A percentile compares a stretch with the other conserved stretches of the same genome.
phyloP scores from a whole-genome alignment of 2,797 vertebrate species.

The Eulemur rubriventer region DNA sequence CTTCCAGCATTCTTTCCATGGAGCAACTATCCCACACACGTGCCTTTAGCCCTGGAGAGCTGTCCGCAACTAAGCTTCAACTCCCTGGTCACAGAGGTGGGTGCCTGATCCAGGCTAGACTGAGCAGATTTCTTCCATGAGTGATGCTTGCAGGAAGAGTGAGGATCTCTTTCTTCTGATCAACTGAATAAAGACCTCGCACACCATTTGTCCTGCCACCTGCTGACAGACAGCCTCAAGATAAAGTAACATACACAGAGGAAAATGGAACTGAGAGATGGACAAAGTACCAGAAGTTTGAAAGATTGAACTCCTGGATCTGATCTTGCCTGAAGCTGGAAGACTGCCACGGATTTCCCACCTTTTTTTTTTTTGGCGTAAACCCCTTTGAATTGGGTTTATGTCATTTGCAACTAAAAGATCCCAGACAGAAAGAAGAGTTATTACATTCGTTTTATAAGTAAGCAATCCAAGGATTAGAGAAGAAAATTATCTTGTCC shows the following conservation, averaged over 20 bases:
- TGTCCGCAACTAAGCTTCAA: neutral
- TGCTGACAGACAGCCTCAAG: neutral
- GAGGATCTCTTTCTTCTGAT: neutral
- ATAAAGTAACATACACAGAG: neutral
- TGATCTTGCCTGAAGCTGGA: neutral
- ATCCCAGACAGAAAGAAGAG: slow-evolving; percentile 24
- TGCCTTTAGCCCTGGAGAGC: neutral
- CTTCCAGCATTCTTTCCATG: neutral
- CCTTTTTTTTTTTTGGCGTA: neutral
- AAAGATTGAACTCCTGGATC: neutral
- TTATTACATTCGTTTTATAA: slow-evolving; percentile 22
- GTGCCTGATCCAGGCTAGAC: neutral
- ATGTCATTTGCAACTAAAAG: neutral
- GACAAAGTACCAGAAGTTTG: neutral
- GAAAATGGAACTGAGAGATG: neutral
- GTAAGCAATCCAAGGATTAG: neutral
- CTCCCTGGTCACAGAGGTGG: neutral
- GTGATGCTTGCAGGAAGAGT: neutral
- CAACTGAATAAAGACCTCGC: neutral
- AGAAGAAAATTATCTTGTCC: slow-evolving; percentile 19
- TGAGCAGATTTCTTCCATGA: neutral
- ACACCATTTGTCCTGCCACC: neutral
- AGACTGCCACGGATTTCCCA: neutral
- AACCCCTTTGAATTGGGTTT: neutral
- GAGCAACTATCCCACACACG: neutral